Evolutionary conservation across 1,140 invertebrate species (phyloP), one percentile per base, ranked within the genome.

Genomic region (Archivesica marissinica): DNA sequence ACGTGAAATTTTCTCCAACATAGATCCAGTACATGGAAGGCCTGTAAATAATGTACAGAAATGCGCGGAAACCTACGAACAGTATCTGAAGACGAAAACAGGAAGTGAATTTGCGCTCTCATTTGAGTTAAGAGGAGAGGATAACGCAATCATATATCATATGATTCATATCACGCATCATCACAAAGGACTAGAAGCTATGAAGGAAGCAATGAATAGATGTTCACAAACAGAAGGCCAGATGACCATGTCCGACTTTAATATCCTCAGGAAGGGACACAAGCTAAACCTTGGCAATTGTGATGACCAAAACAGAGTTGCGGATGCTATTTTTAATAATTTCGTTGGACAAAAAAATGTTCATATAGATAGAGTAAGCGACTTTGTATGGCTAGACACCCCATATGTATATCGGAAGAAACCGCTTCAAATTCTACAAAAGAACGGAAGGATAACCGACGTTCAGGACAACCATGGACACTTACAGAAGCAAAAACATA

Each of bases 121-220:
- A 3, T 75, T 52, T 35, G 44, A 75, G 47, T 11, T 75, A 23
- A 47, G 38, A 41, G 72, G 38, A 6, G 30, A 54, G 23, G 0
- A 30, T 7, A 75, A 75, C 30, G 1, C 1, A 25, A 54, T 38
- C 0, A 35, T 75, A 50, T 75, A 54, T 30, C 72, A 75, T n/a
- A 50, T 75, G 41, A n/a, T 75, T 54, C 44, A 75, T 30, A 3
- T 75, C 20, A 33, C 72, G 7, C 52, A 75, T 15, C 72, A 75
- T 50, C 11, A 33, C 9, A 11, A 25, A 33, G 72, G 41, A 28
- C 9, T 75, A 52, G 72, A 75, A 23, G 72, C 72, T 0, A 75
- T 75, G 72, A 75, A 75, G 20, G 47, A 47, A 52, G n/a, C 72
- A 0, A 52, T 75, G 41, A 52, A 50, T 15, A 52, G 30, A 9